These are phyloP conservation scores for Miichthys miiuy DNA, from an alignment of 2,797 vertebrate species.

Conservation along the genomic window DNA sequence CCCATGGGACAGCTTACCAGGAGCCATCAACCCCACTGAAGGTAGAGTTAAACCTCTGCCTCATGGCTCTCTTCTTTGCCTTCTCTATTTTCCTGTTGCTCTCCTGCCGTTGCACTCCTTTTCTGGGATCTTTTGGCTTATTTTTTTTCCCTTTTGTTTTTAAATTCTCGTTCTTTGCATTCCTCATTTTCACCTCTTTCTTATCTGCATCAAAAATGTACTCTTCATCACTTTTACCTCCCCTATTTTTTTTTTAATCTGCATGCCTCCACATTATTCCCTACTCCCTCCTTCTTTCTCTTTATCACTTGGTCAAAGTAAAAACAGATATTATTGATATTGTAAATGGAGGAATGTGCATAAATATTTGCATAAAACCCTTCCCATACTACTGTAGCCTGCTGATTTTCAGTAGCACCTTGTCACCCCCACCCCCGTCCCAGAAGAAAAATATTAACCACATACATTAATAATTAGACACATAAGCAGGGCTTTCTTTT, in stretches of 20 bases:
- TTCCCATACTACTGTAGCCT: conserved; percentile 17
- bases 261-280: conserved; percentile 14
- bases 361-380: conserved; percentile 66
- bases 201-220: neutral
- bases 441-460: conserved; percentile 38
- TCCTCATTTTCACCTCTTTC: neutral
- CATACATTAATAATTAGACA: conserved; percentile 14
- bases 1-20: conserved; percentile 91
- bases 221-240: conserved; percentile 12
- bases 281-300: conserved; percentile 21
- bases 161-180: neutral
- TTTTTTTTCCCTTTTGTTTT: neutral
- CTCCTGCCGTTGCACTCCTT: conserved; percentile 9
- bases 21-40: conserved; percentile 93
- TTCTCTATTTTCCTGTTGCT: conserved; percentile 24
- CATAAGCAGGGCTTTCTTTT: conserved; percentile 26
- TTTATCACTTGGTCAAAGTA: conserved; percentile 35
- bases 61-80: conserved; percentile 12
- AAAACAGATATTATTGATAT: conserved; percentile 47
- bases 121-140: neutral
- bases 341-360: conserved; percentile 39
- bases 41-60: conserved; percentile 80
- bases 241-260: neutral
- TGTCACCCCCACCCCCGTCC: neutral
- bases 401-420: conserved; percentile 56